Evolutionary conservation across 2,797 vertebrate genomes (phyloP).

Genomic region (Rhinella marina): DNA sequence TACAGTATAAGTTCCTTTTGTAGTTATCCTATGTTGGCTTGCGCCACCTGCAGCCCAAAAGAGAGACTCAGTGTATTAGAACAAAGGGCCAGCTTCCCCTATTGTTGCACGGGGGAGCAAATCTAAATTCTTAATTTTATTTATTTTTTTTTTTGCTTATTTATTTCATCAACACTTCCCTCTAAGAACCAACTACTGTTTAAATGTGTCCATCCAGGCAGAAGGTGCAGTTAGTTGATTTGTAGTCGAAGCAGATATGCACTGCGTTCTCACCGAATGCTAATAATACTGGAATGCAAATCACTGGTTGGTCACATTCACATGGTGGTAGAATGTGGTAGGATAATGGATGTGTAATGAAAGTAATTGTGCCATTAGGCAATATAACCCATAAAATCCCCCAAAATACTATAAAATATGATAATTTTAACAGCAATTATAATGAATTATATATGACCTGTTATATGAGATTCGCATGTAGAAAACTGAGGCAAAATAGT

Average conservation of each 20-base stretch:
- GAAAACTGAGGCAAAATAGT: constrained; percentile 1
- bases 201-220: background rate
- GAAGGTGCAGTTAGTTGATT: background rate
- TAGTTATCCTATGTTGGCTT: no score
- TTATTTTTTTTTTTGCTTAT: no score
- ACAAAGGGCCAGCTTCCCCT: no score
- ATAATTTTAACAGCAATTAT: constrained; percentile 30
- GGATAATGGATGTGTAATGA: constrained; percentile 11
- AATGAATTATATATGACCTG: constrained; percentile 33
- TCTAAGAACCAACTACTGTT: background rate
- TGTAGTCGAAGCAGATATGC: background rate
- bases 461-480: background rate
- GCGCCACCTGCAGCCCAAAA: no score
- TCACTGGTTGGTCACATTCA: background rate
- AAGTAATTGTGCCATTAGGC: constrained; percentile 36
- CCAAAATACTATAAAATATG: constrained; percentile 31
- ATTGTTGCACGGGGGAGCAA: no score
- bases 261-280: background rate
- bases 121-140: no score
- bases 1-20: no score
- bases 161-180: no score
- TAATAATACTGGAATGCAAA: background rate
- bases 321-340: constrained; percentile 19
- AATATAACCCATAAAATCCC: constrained; percentile 11
- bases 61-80: no score